A percentile compares a stretch with the other conserved stretches of the same genome.
These are phyloP conservation scores for Pheucticus melanocephalus DNA, from an alignment of 2,113 vertebrate species.

Conservation along the genomic window DNA sequence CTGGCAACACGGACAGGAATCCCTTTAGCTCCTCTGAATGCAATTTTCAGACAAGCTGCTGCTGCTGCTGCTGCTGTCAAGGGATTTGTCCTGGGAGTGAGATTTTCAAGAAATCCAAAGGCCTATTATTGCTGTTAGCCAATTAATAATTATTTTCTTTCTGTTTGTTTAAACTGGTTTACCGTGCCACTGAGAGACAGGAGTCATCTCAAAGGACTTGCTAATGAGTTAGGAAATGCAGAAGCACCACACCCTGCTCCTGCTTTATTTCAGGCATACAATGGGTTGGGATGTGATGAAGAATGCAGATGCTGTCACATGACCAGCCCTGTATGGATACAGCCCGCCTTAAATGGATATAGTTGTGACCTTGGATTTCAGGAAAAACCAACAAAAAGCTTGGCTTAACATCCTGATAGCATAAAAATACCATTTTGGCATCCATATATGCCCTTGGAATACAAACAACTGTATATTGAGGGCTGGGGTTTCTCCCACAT, in stretches of 20 bases:
- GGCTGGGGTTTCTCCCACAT: background rate
- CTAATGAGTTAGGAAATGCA: constrained; percentile 38
- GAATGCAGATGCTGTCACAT: background rate
- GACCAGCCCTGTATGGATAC: background rate
- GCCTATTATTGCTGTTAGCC: background rate
- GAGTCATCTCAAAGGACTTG: background rate
- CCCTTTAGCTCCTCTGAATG: background rate
- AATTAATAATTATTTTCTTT: background rate
- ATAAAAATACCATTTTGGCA: background rate
- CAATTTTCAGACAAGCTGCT: background rate
- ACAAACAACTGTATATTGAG: background rate
- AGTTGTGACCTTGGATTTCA: background rate
- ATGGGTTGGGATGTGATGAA: background rate
- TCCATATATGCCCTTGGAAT: background rate
- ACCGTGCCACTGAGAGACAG: background rate
- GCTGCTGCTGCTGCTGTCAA: background rate
- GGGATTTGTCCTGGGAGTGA: background rate
- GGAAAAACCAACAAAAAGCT: background rate
- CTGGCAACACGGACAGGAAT: background rate
- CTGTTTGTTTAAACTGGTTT: background rate
- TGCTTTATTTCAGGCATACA: constrained; percentile 9
- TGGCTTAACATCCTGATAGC: background rate
- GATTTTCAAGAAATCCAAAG: background rate
- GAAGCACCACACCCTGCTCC: constrained; percentile 35
- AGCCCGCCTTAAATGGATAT: background rate